Evolutionary conservation across 1,140 invertebrate genomes (phyloP).

Genomic region (Caenorhabditis tropicalis): DNA sequence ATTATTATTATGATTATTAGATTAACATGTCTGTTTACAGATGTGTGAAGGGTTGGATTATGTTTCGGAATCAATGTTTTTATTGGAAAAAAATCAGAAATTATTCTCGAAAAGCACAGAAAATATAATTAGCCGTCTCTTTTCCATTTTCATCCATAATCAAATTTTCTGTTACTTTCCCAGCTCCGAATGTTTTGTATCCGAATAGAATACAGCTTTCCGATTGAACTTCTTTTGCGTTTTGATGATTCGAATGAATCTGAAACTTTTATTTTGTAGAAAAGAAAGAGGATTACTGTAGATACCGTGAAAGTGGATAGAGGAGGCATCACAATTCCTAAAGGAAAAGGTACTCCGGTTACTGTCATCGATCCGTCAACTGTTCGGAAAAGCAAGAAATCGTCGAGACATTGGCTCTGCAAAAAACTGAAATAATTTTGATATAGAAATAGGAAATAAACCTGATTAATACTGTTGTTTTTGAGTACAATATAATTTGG

Average conservation of each 20-base stretch:
- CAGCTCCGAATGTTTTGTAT: background rate
- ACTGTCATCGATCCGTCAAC: background rate
- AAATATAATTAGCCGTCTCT: background rate
- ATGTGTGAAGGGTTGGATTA: too few relatives aligned
- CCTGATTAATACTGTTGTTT: background rate
- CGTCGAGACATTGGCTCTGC: background rate
- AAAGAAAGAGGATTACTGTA: background rate
- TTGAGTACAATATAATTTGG: background rate
- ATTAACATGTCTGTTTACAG: background rate
- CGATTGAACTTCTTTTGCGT: background rate
- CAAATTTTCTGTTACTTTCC: background rate
- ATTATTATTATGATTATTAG: constrained; percentile 21
- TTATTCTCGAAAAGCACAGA: background rate
- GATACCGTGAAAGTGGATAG: background rate
- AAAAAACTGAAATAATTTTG: background rate
- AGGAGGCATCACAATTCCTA: background rate
- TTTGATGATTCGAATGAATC: background rate
- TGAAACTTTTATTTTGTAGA: background rate
- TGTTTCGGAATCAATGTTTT: too few relatives aligned
- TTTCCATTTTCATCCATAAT: background rate
- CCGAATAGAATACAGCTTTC: background rate
- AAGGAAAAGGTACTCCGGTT: background rate
- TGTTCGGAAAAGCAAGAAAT: background rate
- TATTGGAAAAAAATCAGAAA: background rate
- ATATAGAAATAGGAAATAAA: background rate